Base-by-base conservation (phyloP, 2,113 vertebrate genomes). In the Actenoides hombroni region DNA sequence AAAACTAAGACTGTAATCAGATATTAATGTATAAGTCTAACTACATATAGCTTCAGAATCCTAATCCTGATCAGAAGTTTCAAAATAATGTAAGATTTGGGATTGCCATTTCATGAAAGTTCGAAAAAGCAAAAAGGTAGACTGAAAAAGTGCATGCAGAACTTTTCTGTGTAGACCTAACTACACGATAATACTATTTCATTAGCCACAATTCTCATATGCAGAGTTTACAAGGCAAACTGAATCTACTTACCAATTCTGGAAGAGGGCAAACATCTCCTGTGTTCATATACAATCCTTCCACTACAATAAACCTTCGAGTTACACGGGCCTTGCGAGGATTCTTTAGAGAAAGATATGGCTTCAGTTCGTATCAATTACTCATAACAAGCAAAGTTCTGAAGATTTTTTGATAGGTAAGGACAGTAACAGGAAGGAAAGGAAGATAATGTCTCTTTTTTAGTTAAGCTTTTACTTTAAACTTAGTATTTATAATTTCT, bases 311-410 rank as follows among this genome's bases (percentile, higher is more conserved):
- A 96, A 99, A 99, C 49, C 98, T 98, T 59, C 99, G 97, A 59
- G 99, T 99, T 68, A 99, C 99, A 93, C 99, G 97, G 51, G 99
- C 99, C 95, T 99, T 99, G 21, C 99, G 98, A 95, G 99, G 99
- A 98, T 99, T 99, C 99, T 97, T 95, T 54, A 91, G 60, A 65
- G 23, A 94, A 86, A 96, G 23, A 92, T 1, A 90, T 0, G 0
- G 39, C 68, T 94, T 94, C 51, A 89, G 33, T 75, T 84, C 23
- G 4, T 24, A 69, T 70, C 6, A 73, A 54, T 4, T 74, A 23
- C 46, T 74, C 84, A 40, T 57, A 67, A 61, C 17, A 88, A 70
- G 28, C 0, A 5, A 91, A 86, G 13, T 25, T 73, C 44, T 61
- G 46, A 49, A 8, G 18, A 86, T 49, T 39, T 46, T 81, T 78